Conservation (phyloP, 2,888 invertebrate species). For the Tridacna gigas region DNA sequence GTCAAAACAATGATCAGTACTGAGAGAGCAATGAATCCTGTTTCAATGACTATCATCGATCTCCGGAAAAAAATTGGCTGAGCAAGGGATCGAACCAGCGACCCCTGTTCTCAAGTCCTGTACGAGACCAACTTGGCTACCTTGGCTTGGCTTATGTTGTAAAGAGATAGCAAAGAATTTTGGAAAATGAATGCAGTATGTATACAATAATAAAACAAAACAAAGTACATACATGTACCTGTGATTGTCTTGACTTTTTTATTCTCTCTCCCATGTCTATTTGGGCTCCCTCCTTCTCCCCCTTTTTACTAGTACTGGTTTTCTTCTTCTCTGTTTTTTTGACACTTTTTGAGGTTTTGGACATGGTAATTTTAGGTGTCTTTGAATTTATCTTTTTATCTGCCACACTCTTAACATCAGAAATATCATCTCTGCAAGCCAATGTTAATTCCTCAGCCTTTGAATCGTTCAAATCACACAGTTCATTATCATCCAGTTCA, state of each 20-base stretch:
- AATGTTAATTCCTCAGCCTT: not conserved
- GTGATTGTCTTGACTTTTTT: not conserved
- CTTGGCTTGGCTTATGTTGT: too few species aligned
- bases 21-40: too few species aligned
- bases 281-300: not conserved
- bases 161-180: too few species aligned
- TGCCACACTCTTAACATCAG: not conserved
- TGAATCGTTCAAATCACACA: not conserved
- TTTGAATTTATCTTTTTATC: not conserved
- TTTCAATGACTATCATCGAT: too few species aligned
- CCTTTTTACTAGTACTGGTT: not conserved
- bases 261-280: not conserved
- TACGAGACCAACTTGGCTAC: too few species aligned
- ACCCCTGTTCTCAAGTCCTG: too few species aligned
- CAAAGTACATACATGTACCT: not conserved
- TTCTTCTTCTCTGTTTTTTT: slow-evolving; percentile 5
- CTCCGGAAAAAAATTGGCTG: too few species aligned
- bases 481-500: not conserved
- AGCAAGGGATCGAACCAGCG: too few species aligned
- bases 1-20: too few species aligned
- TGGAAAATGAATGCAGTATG: too few species aligned
- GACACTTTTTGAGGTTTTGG: not conserved
- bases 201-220: too few species aligned
- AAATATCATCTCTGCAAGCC: not conserved
- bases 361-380: not conserved